A percentile compares a stretch with the other conserved stretches of the same genome.
phyloP scores from a whole-genome alignment of 2,797 vertebrate genomes.

The Lophura swinhoii region DNA sequence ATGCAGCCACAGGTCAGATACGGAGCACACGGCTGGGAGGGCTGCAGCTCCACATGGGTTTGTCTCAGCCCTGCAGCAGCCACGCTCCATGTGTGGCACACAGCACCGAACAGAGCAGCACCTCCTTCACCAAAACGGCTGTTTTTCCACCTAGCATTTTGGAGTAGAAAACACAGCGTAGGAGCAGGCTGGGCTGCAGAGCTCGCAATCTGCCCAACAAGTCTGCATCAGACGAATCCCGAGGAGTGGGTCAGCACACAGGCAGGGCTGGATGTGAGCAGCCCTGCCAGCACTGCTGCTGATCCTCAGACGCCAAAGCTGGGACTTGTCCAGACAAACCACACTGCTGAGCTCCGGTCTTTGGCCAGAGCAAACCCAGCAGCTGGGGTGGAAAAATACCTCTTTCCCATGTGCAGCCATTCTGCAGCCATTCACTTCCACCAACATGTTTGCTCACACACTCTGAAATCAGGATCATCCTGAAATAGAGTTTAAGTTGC shows the following conservation, averaged over 20 bases:
- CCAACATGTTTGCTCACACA: rapidly evolving
- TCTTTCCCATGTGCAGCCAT: rapidly evolving
- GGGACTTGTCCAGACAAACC: background rate
- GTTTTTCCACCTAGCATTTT: rapidly evolving
- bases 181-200: background rate
- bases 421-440: too few relatives aligned
- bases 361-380: rapidly evolving
- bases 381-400: background rate
- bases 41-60: rapidly evolving
- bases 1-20: rapidly evolving
- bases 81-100: rapidly evolving
- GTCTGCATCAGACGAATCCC: background rate
- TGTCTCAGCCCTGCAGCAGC: background rate
- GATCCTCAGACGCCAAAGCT: background rate
- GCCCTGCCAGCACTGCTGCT: background rate
- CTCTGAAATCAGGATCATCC: background rate
- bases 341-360: background rate
- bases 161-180: rapidly evolving
- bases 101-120: rapidly evolving
- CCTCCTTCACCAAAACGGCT: rapidly evolving
- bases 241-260: rapidly evolving
- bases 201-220: rapidly evolving
- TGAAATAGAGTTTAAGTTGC: background rate
- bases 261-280: background rate
- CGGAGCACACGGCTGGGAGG: rapidly evolving